Evolutionary conservation across 2,797 vertebrate species (phyloP), one percentile per base, ranked within the genome.

Genomic region (Myioborus miniatus): DNA sequence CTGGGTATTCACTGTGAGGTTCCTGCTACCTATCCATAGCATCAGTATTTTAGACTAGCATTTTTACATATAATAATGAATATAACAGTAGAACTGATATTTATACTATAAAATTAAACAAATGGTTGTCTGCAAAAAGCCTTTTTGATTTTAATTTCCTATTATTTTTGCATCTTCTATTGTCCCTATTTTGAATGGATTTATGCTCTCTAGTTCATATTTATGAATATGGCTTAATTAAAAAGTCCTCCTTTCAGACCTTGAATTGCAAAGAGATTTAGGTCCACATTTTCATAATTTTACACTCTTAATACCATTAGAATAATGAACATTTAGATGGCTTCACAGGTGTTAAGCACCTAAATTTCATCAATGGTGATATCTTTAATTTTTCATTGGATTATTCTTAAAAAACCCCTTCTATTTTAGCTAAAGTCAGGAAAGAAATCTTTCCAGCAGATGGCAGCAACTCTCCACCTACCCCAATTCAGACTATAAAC

Each of bases 401-500:
- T 53, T 34, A 32, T 5, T 55, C 2, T 11, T 8, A 9, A 22
- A 64, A 43, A 15, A 5, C 0, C 2, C 9, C 9, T 14, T 37
- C 2, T 15, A 2, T 24, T 85, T 74, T 37, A 5, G 43, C 36
- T 52, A 16, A 27, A 72, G 12, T 87, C 36, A 76, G 20, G 49
- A 81, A 74, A 68, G 18, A 8, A 59, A 80, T 95, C 9, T 1
- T 52, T 60, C 95, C 97, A 97, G 89, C 34, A 97, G 97, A 91
- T 97, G 97, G 96, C 97, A 94, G 94, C 90, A 93, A 58, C 8
- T 68, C 58, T 97, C 95, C 89, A 93, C 3, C 43, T 56, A 71
- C 75, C 83, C 81, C 32, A 60, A 8, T n/a, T 81, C 24, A 39
- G 12, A 39, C 5, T 47, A 4, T 76, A 83, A 34, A 15, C 14